Percentiles rank a stretch among this genome's conserved stretches.
These are phyloP conservation scores for Acanthopagrus latus DNA, from an alignment of 2,797 vertebrate species.

Conservation along the genomic window DNA sequence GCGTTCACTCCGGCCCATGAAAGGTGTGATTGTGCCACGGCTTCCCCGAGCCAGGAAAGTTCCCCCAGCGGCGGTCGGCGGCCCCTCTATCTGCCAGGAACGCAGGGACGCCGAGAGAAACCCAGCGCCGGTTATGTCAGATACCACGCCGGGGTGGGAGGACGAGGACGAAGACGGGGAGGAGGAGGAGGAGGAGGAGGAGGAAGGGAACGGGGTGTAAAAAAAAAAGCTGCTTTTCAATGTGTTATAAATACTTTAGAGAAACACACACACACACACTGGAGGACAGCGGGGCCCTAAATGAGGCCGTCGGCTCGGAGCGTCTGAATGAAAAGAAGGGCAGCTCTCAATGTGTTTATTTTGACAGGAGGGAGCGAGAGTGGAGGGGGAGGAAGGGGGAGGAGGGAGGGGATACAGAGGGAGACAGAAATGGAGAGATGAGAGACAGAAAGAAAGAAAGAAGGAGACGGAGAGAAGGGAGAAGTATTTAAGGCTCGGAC, in stretches of 20 bases:
- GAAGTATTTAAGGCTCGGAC: slow-evolving; percentile 68
- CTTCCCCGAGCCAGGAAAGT: slow-evolving; percentile 87
- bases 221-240: slow-evolving; percentile 69
- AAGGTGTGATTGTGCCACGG: slow-evolving; percentile 86
- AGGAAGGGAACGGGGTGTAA: not conserved
- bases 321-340: slow-evolving; percentile 75
- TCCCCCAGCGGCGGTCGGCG: slow-evolving; percentile 82
- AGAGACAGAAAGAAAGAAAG: slow-evolving; percentile 45
- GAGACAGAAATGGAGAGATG: slow-evolving; percentile 57
- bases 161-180: not conserved
- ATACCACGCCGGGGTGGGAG: slow-evolving; percentile 56
- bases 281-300: slow-evolving; percentile 62
- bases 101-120: slow-evolving; percentile 64
- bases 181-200: not conserved
- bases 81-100: slow-evolving; percentile 84
- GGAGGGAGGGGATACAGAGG: slow-evolving; percentile 23
- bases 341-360: slow-evolving; percentile 83
- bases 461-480: slow-evolving; percentile 14
- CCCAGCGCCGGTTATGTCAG: slow-evolving; percentile 74
- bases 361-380: slow-evolving; percentile 78
- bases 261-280: slow-evolving; percentile 45
- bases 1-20: slow-evolving; percentile 84
- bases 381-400: slow-evolving; percentile 26
- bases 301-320: slow-evolving; percentile 50
- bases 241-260: slow-evolving; percentile 82